Evolutionary conservation across 2,113 vertebrate species (phyloP), one percentile per base, ranked within the genome.

Genomic region (Clupea harengus): DNA sequence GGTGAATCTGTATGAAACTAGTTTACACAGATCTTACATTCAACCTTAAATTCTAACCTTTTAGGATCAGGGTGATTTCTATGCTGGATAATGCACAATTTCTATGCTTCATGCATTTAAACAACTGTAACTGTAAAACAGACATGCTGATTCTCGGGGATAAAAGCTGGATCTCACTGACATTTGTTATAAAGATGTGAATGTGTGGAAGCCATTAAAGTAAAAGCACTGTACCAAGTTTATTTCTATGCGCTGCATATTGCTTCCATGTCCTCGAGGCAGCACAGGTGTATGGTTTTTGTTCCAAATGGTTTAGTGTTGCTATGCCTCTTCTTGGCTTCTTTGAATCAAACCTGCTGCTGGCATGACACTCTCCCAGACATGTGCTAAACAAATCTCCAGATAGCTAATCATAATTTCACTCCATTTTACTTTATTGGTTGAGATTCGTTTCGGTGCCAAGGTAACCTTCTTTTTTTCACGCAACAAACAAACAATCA

Each of bases 401-500:
- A 78, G 72, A 78, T 78, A 78, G 25, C 72, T 39, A 78, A 78
- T 78, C 72, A 44, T 39, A 39, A 54, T 81, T 44, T 85, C 45
- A 50, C 47, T 52, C 72, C 72, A 78, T 78, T 78, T 78, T 82
- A 84, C 81, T 80, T 82, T 75, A 82, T 82, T 84, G 84, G 88
- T 81, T 50, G 75, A 82, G 44, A 85, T 82, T 81, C 22, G 49
- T 60, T 22, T 78, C 32, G 4, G 60, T 52, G 44, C 83, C 46
- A 84, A 67, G 52, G 22, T 75, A 83, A 18, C 45, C 80, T 82
- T 82, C 60, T 82, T 72, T 86, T 80, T 46, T 83, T 83, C 67
- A 46, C 45, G 78, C 57, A 81, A 85, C 84, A 88, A 88, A 88
- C 87, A 88, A 88, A 82, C 82, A 86, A 85, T 88, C 85, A 81